A percentile compares a stretch with the other conserved stretches of the same genome.
phyloP scores from a whole-genome alignment of 1,140 invertebrate species.

The Drusus annulatus region DNA sequence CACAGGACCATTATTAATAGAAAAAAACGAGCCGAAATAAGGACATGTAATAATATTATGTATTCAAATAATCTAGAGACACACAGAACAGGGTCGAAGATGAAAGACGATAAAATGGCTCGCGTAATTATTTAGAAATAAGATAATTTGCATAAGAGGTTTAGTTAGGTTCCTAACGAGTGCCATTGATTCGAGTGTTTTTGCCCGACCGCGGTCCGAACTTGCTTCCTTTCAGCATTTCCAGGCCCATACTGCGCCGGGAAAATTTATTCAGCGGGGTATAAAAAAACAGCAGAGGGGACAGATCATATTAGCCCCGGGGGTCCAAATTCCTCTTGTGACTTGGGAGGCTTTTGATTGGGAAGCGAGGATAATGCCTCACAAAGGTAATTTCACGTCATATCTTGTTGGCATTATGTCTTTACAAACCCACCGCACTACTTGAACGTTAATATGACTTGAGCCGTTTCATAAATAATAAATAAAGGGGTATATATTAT shows the following conservation, averaged over 20 bases:
- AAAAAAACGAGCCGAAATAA: too few relatives aligned
- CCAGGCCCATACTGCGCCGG: too few relatives aligned
- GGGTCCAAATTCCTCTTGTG: constrained; percentile 49
- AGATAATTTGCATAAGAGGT: constrained; percentile 51
- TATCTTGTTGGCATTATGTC: constrained; percentile 52
- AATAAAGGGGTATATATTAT: constrained; percentile 22
- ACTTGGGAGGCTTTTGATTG: constrained; percentile 53
- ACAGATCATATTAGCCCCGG: constrained; percentile 57
- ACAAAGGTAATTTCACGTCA: constrained; percentile 55
- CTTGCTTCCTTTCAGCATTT: neutral
- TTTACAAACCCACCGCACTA: constrained; percentile 28
- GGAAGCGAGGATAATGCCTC: constrained; percentile 48
- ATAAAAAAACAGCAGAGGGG: constrained; percentile 55
- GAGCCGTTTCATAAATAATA: constrained; percentile 23
- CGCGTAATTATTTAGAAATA: constrained; percentile 50
- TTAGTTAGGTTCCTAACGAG: constrained; percentile 48
- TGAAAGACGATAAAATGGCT: constrained; percentile 16
- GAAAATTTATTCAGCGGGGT: constrained; percentile 47
- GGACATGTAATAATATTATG: too few relatives aligned
- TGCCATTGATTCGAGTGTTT: constrained; percentile 47
- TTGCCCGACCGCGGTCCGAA: constrained; percentile 11
- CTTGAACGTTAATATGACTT: constrained; percentile 18
- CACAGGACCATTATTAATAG: too few relatives aligned
- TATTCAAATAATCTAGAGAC: too few relatives aligned
- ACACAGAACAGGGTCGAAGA: too few relatives aligned